phyloP scores from a whole-genome alignment of 2,888 invertebrate genomes.

The Metalampra italica region DNA sequence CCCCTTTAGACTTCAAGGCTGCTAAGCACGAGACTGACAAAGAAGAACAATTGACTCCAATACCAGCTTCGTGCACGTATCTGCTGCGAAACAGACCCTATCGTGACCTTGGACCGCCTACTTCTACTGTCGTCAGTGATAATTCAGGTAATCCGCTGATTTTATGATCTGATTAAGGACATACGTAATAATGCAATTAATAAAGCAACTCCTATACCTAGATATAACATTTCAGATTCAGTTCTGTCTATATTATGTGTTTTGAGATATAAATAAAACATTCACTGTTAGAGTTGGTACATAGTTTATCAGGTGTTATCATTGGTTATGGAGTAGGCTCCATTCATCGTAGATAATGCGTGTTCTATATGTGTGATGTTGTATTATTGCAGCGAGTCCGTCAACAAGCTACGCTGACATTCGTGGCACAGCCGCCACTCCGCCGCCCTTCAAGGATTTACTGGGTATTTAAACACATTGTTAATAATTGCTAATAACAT shows the following conservation, averaged over 20 bases:
- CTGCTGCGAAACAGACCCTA: conserved; percentile 49
- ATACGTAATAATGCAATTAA: no score
- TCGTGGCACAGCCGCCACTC: conserved; percentile 43
- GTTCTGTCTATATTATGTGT: neutral
- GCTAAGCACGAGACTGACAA: conserved; percentile 50
- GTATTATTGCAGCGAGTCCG: conserved; percentile 58
- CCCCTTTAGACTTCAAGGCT: conserved; percentile 32
- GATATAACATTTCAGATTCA: no score
- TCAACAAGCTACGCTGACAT: conserved; percentile 44
- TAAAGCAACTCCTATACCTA: no score
- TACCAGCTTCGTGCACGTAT: conserved; percentile 44
- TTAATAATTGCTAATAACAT: conserved; percentile 1
- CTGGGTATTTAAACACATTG: conserved; percentile 43
- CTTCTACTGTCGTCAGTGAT: conserved; percentile 58
- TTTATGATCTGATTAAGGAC: conserved; percentile 2
- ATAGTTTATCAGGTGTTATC: conserved; percentile 62
- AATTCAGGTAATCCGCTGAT: conserved; percentile 51
- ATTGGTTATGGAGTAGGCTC: conserved; percentile 51
- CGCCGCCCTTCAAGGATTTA: conserved; percentile 55
- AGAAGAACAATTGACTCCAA: conserved; percentile 33
- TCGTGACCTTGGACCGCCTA: conserved; percentile 54
- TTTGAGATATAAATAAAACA: conserved; percentile 11
- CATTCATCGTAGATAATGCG: conserved; percentile 55
- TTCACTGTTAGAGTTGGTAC: conserved; percentile 28
- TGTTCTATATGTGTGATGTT: conserved; percentile 28